A percentile compares a stretch with the other conserved stretches of the same genome.
Evolutionary conservation across 2,797 vertebrate genomes (phyloP).

Genomic region (Etheostoma perlongum): DNA sequence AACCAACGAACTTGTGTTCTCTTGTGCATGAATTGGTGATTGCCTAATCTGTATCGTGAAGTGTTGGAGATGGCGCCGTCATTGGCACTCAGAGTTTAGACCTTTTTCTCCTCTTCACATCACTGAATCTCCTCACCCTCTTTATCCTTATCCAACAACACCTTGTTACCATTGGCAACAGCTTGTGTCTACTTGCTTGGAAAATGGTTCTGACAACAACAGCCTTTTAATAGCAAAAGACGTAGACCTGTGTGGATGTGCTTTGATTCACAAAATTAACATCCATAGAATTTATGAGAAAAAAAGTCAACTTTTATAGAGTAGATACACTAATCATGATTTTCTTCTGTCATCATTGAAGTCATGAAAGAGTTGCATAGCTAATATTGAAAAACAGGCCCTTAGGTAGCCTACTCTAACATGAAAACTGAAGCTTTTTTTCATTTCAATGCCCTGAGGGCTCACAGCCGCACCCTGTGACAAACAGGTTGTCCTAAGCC

Average conservation of each 20-base stretch:
- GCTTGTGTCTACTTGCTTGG: slow-evolving; percentile 26
- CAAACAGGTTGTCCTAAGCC: slow-evolving; percentile 41
- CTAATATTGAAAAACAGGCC: slow-evolving; percentile 29
- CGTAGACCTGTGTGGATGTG: neutral
- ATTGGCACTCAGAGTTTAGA: neutral
- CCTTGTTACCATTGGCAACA: slow-evolving; percentile 31
- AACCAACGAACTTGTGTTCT: neutral
- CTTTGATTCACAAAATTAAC: neutral
- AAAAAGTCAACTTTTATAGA: no score
- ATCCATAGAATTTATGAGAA: no score
- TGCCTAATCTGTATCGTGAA: no score
- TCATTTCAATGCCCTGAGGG: slow-evolving; percentile 33
- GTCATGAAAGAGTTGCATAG: neutral
- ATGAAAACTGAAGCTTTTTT: neutral
- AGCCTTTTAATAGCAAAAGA: slow-evolving; percentile 2
- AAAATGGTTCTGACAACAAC: neutral
- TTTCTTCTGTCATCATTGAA: neutral
- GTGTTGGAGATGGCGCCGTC: neutral
- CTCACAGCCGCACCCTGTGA: slow-evolving; percentile 44
- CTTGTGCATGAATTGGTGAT: neutral
- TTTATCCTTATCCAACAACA: slow-evolving; percentile 11
- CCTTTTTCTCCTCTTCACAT: neutral
- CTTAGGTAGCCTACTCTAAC: slow-evolving; percentile 3
- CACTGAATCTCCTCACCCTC: neutral
- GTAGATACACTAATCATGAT: neutral